These are phyloP conservation scores for Phalera bucephala DNA, from an alignment of 2,888 invertebrate species.

Conservation along the genomic window DNA sequence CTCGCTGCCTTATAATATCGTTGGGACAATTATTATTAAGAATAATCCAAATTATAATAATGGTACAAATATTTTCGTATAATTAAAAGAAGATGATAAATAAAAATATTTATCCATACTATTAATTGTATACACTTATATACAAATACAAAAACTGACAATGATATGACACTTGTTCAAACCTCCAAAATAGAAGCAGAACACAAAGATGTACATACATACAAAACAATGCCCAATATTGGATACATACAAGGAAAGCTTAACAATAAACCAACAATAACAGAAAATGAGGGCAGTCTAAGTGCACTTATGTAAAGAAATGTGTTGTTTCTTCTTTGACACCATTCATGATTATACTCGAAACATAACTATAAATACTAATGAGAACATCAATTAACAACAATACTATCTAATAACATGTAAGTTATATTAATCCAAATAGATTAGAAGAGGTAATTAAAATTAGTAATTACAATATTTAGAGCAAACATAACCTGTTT, in stretches of 20 bases:
- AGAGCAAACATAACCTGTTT: background rate
- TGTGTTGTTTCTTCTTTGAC: conserved; percentile 17
- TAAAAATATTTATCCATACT: no score
- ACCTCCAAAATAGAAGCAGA: background rate
- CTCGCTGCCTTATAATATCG: no score
- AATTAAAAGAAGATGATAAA: no score
- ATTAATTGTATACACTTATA: no score
- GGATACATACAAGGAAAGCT: background rate
- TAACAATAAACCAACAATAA: background rate
- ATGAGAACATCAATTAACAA: conserved; percentile 12
- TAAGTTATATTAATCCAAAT: conserved; percentile 1
- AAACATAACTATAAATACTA: conserved; percentile 7
- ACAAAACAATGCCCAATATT: no score
- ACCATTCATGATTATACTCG: conserved; percentile 19
- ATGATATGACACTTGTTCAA: no score
- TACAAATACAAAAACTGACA: no score
- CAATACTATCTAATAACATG: background rate
- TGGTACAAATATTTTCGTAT: no score
- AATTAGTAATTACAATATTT: background rate
- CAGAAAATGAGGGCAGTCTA: conserved; percentile 17
- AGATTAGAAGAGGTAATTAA: background rate
- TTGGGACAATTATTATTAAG: no score
- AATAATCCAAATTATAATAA: no score
- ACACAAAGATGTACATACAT: no score
- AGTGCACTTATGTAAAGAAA: conserved; percentile 13